phyloP scores from a whole-genome alignment of 92 coral and sea anemone genomes.

The Epizoanthus stellaris region DNA sequence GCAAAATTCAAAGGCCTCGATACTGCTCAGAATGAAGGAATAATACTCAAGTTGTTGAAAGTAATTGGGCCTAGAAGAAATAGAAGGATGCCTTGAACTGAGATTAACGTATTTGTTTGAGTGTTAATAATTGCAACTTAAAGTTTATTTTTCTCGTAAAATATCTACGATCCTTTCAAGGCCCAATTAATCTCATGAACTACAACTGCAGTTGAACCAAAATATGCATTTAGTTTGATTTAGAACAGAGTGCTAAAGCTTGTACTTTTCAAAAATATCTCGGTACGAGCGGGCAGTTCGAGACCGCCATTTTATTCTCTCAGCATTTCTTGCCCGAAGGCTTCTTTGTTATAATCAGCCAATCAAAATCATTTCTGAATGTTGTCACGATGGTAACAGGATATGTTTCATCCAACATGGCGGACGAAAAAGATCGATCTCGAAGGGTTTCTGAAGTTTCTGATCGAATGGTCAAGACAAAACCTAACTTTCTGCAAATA shows the following conservation, averaged over 20 bases:
- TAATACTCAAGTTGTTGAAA: too few relatives aligned
- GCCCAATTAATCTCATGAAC: too few relatives aligned
- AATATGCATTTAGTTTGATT: neutral
- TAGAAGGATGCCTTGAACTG: too few relatives aligned
- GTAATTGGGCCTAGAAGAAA: too few relatives aligned
- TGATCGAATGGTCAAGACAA: neutral
- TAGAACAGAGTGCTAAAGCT: neutral
- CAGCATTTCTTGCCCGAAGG: neutral
- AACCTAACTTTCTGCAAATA: neutral
- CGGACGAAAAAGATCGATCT: neutral
- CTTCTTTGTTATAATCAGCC: neutral
- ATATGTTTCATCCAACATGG: neutral
- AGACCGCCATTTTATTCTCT: neutral
- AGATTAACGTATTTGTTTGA: too few relatives aligned
- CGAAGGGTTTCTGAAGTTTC: too few relatives aligned
- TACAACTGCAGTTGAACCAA: too few relatives aligned
- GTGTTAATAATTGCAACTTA: too few relatives aligned
- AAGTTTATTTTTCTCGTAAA: too few relatives aligned
- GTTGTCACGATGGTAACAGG: conserved; percentile 11
- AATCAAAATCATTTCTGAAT: conserved; percentile 3
- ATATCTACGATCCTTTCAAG: too few relatives aligned
- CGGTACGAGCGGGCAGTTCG: neutral
- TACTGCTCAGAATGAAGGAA: too few relatives aligned
- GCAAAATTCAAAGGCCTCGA: too few relatives aligned
- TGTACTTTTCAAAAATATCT: neutral